Conservation (phyloP, 2,888 invertebrate genomes). For the Ditylenchus weischeri region DNA sequence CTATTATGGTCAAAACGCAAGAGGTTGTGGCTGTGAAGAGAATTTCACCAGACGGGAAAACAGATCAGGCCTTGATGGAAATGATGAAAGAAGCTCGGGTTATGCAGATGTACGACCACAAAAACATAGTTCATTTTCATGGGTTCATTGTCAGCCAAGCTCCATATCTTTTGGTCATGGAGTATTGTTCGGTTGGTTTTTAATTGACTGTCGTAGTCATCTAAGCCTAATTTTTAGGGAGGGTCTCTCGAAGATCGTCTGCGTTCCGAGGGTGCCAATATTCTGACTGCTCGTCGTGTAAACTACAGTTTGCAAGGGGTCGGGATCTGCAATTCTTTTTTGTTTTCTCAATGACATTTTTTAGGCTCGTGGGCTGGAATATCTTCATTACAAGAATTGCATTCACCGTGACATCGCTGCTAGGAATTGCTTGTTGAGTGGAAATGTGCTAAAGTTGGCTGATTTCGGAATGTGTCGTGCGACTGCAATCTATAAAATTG, state of each 20-base stretch:
- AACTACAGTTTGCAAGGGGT: constrained; percentile 27
- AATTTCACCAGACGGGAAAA: constrained; percentile 28
- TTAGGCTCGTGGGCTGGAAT: constrained; percentile 41
- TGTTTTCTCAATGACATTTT: no score
- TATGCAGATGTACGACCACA: constrained; percentile 51
- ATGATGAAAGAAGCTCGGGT: constrained; percentile 55
- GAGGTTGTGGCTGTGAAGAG: constrained; percentile 33
- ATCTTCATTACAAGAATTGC: constrained; percentile 42
- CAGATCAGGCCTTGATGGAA: constrained; percentile 37
- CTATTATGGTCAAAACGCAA: constrained; percentile 30
- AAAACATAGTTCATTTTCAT: constrained; percentile 50
- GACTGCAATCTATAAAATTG: constrained; percentile 37
- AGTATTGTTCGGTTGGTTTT: constrained; percentile 34
- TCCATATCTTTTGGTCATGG: constrained; percentile 49
- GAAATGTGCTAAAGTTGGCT: constrained; percentile 43
- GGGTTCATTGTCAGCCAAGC: constrained; percentile 47
- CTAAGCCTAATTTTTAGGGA: constrained; percentile 30
- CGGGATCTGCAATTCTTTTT: no score
- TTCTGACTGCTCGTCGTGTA: constrained; percentile 25
- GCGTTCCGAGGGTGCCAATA: constrained; percentile 16
- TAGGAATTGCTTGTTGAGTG: constrained; percentile 46
- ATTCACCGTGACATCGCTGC: constrained; percentile 52
- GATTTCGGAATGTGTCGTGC: constrained; percentile 52
- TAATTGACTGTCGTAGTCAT: no score
- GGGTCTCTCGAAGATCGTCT: constrained; percentile 44